Base-by-base conservation (phyloP, 23 tunicate genomes). In the Trididemnum nubilum region DNA sequence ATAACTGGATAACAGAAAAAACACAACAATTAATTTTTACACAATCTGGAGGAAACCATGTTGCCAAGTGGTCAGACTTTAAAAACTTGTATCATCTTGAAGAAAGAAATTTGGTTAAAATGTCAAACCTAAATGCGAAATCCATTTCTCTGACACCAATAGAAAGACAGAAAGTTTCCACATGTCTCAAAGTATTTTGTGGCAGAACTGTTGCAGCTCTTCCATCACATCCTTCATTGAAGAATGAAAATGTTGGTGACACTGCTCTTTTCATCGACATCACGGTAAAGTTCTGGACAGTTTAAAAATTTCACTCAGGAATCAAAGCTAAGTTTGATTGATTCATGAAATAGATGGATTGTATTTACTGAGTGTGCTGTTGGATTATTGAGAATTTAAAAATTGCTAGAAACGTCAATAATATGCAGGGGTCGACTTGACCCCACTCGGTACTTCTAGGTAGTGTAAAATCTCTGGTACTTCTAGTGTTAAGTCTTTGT, bases 1-100 rank as follows among this genome's bases (percentile, higher is more conserved):
- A 63, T 26, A 63, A 63, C 69, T 63, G 69, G 25, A 63, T 63
- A 22, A 63, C 69, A 15, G 69, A 18, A 63, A 18, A 18, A 63
- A 63, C 7, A 5, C 22, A 63, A 26, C 7, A 22, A n/a, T 63
- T 63, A 24, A 22, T 15, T 4, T n/a, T 21, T 63, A 4, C n/a
- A 4, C 5, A 15, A 15, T 5, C 7, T 63, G 69, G 25, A 63
- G 69, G n/a, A 63, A 26, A 63, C 19, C 19, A 63, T 4, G 69
- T 63, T 22, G 22, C 69, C 5, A 63, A 63, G n/a, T 63, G 7
- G 25, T 4, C 25, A 63, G 25, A 63, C n/a, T n/a, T 63, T 15
- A 26, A 63, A 63, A 24, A 63, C 7, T 26, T 63, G 25, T 21
- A 63, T 22, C 22, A 24, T 4, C 69, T 63, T 18, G 27, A 63